Evolutionary conservation across 2,113 vertebrate species (phyloP).

Genomic region (Oreotrochilus melanogaster): DNA sequence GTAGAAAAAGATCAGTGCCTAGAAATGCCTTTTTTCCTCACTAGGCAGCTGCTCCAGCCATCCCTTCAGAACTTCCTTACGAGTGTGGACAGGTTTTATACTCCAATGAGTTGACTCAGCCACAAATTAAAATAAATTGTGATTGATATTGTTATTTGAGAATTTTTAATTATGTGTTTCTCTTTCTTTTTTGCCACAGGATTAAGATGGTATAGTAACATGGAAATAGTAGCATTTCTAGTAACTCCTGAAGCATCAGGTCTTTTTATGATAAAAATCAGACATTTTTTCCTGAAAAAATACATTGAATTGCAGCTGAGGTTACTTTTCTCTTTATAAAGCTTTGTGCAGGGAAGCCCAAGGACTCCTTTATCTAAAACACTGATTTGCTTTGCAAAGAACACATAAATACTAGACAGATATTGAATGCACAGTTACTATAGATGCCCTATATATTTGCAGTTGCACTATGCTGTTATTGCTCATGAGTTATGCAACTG

Average conservation of each 20-base stretch:
- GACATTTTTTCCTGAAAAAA: not conserved
- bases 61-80: not conserved
- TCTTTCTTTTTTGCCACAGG: not conserved
- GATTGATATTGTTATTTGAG: not conserved
- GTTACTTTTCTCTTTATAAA: not conserved
- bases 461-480: not conserved
- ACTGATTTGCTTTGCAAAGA: not conserved
- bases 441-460: not conserved
- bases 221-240: not conserved
- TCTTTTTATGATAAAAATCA: not conserved
- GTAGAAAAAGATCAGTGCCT: not conserved
- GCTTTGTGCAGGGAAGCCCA: not conserved
- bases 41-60: not conserved
- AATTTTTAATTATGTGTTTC: not conserved
- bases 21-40: not conserved
- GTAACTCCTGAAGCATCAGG: not conserved
- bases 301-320: not conserved
- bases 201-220: not conserved
- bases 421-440: not conserved
- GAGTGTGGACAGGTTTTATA: not conserved
- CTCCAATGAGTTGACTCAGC: not conserved
- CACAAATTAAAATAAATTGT: not conserved
- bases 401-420: not conserved
- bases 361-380: not conserved
- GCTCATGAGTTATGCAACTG: not conserved